Percentiles rank a stretch among this genome's conserved stretches.
These are phyloP conservation scores for Hypanus sabinus DNA, from an alignment of 2,113 vertebrate species.

Conservation along the genomic window DNA sequence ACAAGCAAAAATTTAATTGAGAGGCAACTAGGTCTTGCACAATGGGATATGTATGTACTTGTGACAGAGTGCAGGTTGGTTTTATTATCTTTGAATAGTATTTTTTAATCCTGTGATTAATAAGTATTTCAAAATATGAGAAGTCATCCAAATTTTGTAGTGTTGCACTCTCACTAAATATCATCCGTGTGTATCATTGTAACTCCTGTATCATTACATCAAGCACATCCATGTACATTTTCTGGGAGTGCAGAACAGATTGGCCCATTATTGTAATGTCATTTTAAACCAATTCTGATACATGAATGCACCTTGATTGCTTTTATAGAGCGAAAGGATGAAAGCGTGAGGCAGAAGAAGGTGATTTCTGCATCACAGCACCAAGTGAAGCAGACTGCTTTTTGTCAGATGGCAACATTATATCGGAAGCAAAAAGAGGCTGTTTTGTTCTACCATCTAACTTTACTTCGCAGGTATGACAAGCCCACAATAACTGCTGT, in stretches of 20 bases:
- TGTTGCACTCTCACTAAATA: background rate
- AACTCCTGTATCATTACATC: background rate
- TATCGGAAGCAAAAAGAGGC: background rate
- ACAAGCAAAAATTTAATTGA: background rate
- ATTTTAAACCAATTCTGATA: background rate
- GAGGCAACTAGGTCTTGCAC: background rate
- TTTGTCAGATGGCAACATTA: slow-evolving; percentile 9
- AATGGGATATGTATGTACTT: background rate
- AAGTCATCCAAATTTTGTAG: background rate
- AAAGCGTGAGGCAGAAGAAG: background rate
- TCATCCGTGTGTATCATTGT: background rate
- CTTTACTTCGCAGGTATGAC: background rate
- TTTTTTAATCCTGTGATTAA: background rate
- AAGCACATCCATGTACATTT: background rate
- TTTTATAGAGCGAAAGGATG: background rate
- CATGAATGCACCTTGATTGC: background rate
- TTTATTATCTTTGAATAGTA: background rate
- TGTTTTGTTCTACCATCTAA: background rate
- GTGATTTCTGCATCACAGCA: background rate
- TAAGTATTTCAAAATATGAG: background rate
- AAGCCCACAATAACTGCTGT: background rate
- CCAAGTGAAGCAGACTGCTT: background rate
- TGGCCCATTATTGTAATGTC: background rate
- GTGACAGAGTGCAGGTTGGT: background rate
- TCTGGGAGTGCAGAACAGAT: background rate